Base-by-base conservation (phyloP, 2,113 vertebrate species). In the Seriola aureovittata region DNA sequence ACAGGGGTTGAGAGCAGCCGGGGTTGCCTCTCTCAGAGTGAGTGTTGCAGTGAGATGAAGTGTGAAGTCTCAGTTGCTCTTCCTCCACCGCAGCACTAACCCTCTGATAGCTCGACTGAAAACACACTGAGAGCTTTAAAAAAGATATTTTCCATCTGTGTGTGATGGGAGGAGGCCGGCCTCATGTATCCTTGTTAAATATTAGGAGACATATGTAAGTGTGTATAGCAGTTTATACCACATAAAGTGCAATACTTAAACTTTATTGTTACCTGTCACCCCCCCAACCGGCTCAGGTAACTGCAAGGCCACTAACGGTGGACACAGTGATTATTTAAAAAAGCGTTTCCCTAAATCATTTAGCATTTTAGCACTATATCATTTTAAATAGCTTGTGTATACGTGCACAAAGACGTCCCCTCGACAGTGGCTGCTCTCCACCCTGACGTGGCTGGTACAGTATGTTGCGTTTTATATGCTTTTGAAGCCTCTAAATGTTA, bases 401-500 rank as follows among this genome's bases (percentile, higher is more conserved):
- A 5, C 6, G 12, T 16, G 66, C 19, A 14, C 5, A 34, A 57
- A 38, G 16, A 40, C 52, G 42, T 29, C 23, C 14, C 52, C 42
- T 58, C 21, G 66, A 19, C 68, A 59, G 36, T 4, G 73, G 70
- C 84, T 89, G 87, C 89, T 89, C 76, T 90, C 73, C 67, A 25
- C 81, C 86, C 88, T n/a, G 65, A 63, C 40, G 0, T 21, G 75
- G 62, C 46, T 57, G 19, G 0, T 25, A 32, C 67, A 36, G 46
- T 82, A 5, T 80, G 84, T 92, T 77, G 55, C 48, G 3, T 92
- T 90, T 89, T 86, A 19, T 82, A 84, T 78, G 74, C 64, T 75
- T 87, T 80, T 82, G 34, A 90, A 85, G 82, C 84, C 86, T 87
- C 85, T 87, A 82, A 80, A 83, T 90, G 85, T 93, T 86, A 85